Evolutionary conservation across 2,113 vertebrate species (phyloP), one percentile per base, ranked within the genome.

Genomic region (Excalfactoria chinensis): DNA sequence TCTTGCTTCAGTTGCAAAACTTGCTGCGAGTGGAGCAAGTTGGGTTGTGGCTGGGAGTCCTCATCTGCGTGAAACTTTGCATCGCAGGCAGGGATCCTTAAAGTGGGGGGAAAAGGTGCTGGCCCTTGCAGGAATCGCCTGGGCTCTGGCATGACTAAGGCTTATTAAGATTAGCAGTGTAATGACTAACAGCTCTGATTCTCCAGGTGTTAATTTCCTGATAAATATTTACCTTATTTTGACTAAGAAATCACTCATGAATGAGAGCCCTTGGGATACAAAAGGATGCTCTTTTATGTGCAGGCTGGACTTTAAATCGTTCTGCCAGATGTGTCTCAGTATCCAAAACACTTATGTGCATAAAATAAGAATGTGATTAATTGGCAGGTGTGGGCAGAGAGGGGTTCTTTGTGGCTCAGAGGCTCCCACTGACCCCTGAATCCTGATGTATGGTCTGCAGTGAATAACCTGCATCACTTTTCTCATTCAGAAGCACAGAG

Each of bases 81-180:
- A 37, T 90, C 34, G 6, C 15, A 8, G 63, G 59, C 73, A 84
- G 63, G 67, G 55, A 82, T 78, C 74, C 80, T 59, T 55, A 70
- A 72, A 59, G 6, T 41, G 49, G 55, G 28, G 41, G 73, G 74
- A 84, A 73, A 59, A 53, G 22, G 20, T 56, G 58, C 49, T 67
- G 60, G 40, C 64, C 71, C 60, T 67, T 76, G 63, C 55, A 51
- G 67, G 76, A 87, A 70, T 90, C 63, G 82, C 89, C 89, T 69
- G 67, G 74, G 59, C 51, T 93, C 64, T 51, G 69, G 68, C 64
- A 53, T 96, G 95, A 95, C 94, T 94, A 95, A 96, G 94, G 82
- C 23, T 93, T 91, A 88, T 69, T 59, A 67, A 73, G 89, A 67
- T 91, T 84, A 87, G 9, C 41, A 11, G 67, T 7, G 17, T 41